These are phyloP conservation scores for Cassiopea xamachana DNA, from an alignment of 30 jellyfish, hydroid and myxozoan genomes.

Conservation along the genomic window DNA sequence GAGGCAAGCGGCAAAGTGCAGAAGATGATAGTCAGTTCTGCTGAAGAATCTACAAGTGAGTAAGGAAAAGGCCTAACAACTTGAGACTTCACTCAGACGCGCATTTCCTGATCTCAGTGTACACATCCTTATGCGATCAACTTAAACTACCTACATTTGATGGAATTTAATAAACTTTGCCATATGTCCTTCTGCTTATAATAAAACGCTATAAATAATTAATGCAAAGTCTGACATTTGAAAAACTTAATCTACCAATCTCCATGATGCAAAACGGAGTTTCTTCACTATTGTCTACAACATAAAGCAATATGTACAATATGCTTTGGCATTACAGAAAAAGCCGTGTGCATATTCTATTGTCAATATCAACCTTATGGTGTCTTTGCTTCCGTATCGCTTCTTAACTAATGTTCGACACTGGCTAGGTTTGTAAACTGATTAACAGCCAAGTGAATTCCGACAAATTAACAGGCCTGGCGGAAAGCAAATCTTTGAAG, in stretches of 20 bases:
- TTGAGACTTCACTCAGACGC: conserved; percentile 41
- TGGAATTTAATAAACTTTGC: conserved; percentile 75
- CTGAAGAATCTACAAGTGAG: conserved; percentile 2
- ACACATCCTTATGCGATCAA: conserved; percentile 75
- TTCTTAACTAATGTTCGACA: not conserved
- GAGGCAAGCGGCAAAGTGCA: not conserved
- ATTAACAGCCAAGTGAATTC: conserved; percentile 32
- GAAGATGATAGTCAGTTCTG: not conserved
- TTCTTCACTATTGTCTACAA: conserved; percentile 41
- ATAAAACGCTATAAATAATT: conserved; percentile 60
- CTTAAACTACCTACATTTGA: conserved; percentile 69
- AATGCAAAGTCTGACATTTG: conserved; percentile 72
- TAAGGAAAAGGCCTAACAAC: conserved; percentile 80
- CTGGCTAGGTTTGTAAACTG: conserved; percentile 39
- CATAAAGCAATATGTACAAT: conserved; percentile 64
- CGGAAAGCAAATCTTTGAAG: not conserved
- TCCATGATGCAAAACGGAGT: conserved; percentile 66
- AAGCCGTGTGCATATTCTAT: conserved; percentile 60
- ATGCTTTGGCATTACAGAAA: conserved; percentile 58
- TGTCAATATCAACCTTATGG: conserved; percentile 35
- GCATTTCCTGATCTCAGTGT: conserved; percentile 78
- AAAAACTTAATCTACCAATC: conserved; percentile 77
- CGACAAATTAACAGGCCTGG: conserved; percentile 8
- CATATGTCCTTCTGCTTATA: conserved; percentile 85
- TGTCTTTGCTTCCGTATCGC: conserved; percentile 68